Evolutionary conservation across 2,888 invertebrate species (phyloP), one percentile per base, ranked within the genome.

Genomic region (Epiblema foenella): DNA sequence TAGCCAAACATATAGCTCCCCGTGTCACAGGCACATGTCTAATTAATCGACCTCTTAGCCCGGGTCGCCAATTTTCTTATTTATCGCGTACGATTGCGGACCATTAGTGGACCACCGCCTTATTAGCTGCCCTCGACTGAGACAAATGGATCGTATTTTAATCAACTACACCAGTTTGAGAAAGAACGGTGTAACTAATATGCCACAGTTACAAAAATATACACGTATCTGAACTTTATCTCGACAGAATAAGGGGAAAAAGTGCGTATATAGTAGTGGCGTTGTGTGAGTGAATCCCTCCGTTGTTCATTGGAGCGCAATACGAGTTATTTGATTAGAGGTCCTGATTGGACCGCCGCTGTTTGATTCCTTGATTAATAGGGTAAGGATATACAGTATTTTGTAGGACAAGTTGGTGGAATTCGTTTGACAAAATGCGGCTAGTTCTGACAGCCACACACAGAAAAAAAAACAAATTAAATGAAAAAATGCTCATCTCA

Each of bases 41-140:
- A 56, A 71, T 67, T 67, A 64, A 67, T 54, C 49, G 46, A 62
- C 56, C 39, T 29, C 52, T 59, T 54, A 52, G 56, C 59, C 54
- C 17, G 69, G 69, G 68, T 72, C 72, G 54, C 85, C 89, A 86
- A 86, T 87, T 85, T 87, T 85, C 89, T 89, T 89, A 90, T 90
- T 90, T 90, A 90, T 89, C 85, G 89, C 80, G 77, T 81, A 84
- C 82, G 81, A 87, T 88, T 87, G 83, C 81, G 83, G 78, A 73
- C 86, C 85, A 89, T 89, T 89, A 89, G 81, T 76, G 74, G 82
- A 78, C 81, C 77, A 79, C 80, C 77, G 73, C 79, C 81, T 86
- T 85, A 88, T 86, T 86, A 85, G 77, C 84, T 86, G 77, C 67
- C 58, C 56, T 49, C 80, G 86, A 87, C 83, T 74, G 66, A 75